Base-by-base conservation (phyloP, 2,113 vertebrate species). In the Anhinga rufa region DNA sequence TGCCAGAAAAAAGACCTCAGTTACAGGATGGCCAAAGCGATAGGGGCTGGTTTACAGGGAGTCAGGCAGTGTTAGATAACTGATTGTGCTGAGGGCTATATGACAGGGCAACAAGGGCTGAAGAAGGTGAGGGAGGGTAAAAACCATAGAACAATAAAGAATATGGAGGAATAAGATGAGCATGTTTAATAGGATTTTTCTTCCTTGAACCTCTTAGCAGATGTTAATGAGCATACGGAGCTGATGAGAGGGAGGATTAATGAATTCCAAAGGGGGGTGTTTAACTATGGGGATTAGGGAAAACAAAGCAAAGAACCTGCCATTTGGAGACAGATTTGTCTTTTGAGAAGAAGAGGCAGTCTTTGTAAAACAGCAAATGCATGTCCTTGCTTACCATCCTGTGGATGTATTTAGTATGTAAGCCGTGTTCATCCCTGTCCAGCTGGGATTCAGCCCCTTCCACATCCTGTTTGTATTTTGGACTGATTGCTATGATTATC, bases 381-480 rank as follows among this genome's bases (percentile, higher is more conserved):
- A 69, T n/a, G 90, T 93, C 88, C 88, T 95, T 44, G 62, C 98
- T 98, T 96, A 99, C 99, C 99, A 99, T 99, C 69, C 98, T 99
- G 97, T 99, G 98, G 44, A 99, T 99, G 97, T 99, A 99, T 95
- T 99, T 99, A 68, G 99, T 99, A 98, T 99, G 99, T 97, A 99
- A 98, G 81, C 99, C 99, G 2, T 99, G 99, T 88, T 99, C 99
- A 68, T 99, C 98, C 40, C 96, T 98, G 78, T 98, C 97, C 97
- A 98, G 97, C 97, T 98, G 98, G 26, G 98, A 98, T 88, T 98
- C 98, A 14, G 98, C 97, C 74, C 99, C 99, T 97, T 99, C 99
- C 93, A 99, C 98, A 87, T 99, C 99, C 92, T 98, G 97, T 98
- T 99, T 99, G 98, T 99, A 99, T 97, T 98, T 99, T 96, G 99